Base-by-base conservation (phyloP, 1,140 invertebrate genomes). In the Chrysoperla carnea region DNA sequence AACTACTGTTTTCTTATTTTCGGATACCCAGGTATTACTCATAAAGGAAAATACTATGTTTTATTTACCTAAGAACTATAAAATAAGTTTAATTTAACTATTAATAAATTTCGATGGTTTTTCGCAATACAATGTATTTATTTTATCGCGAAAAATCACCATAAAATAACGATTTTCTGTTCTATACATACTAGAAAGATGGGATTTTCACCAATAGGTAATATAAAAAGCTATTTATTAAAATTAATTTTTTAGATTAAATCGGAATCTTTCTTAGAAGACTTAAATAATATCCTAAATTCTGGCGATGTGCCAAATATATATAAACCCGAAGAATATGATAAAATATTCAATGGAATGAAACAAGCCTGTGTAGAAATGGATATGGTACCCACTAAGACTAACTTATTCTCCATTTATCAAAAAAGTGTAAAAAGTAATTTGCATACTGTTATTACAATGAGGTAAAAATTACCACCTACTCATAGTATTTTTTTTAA, bases 371-470 rank as follows among this genome's bases (percentile, higher is more conserved):
- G 69, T 38, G 78, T 67, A 62, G 72, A 75, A 52, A 52, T 69
- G 50, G 76, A 74, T 6, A 51, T 82, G 7, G 59, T 69, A 4
- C 68, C 80, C 0, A 84, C 81, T 6, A 81, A 76, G 52, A 78
- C 76, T 1, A 84, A 84, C 56, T 58, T 86, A 33, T 81, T 78
- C 52, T 64, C 73, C 0, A 65, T 69, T 31, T 84, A 77, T 55
- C 72, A 75, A 47, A 75, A 75, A 43, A 55, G 68, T 31, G 75
- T 84, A 5, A 54, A 72, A 6, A 71, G 67, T 36, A 76, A 76
- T 53, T 55, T 78, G 6, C 76, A 78, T 47, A 66, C 60, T 4
- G 72, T 78, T 3, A 61, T 78, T 28, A 68, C 72, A 0, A 78
- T 79, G 76, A 76, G 72, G 74, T 77, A 53, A 40, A 13, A 8